Base-by-base conservation (phyloP, 2,888 invertebrate species). In the Shargacucullia verbasci region DNA sequence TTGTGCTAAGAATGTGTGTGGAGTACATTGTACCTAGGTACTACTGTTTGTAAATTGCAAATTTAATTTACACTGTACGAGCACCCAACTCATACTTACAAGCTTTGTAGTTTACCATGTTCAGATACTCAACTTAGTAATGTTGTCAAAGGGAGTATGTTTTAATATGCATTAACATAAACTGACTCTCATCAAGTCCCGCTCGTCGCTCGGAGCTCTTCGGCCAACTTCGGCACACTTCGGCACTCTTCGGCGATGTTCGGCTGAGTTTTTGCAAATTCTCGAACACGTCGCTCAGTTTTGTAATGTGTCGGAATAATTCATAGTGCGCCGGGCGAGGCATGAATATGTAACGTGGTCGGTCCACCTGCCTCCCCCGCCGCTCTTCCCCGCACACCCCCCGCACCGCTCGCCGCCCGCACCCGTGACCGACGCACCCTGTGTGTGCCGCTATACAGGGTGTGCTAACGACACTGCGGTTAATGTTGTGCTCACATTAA, bases 221-320 rank as follows among this genome's bases (percentile, higher is more conserved):
- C n/a, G 50, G 14, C 11, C 12, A 7, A 11, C 14, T 45, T 57
- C 33, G 56, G 29, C 14, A 2, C 13, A 29, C 29, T 57, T 53
- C 71, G 70, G 58, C 0, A 8, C 9, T 14, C 13, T n/a, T 58
- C 58, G 71, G 54, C 12, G 11, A 59, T 40, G 37, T 59, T 68
- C 50, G 47, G 43, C 0, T 5, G 37, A 60, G 59, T 73, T 78
- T 69, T 67, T 64, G 66, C 56, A 57, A 69, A 66, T 72, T 69
- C 70, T 57, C 64, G 62, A 70, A 74, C 73, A 73, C 73, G 70
- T 65, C 71, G 67, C 67, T 66, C 63, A 70, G 66, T 65, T 78
- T 76, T 77, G 77, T 83, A 83, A 83, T 83, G 74, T 66, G 72
- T 62, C 66, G 41, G 82, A 83, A 84, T 84, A 78, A 83, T 84